Evolutionary conservation across 2,888 invertebrate species (phyloP), one percentile per base, ranked within the genome.

Genomic region (Chrysina gloriosa): DNA sequence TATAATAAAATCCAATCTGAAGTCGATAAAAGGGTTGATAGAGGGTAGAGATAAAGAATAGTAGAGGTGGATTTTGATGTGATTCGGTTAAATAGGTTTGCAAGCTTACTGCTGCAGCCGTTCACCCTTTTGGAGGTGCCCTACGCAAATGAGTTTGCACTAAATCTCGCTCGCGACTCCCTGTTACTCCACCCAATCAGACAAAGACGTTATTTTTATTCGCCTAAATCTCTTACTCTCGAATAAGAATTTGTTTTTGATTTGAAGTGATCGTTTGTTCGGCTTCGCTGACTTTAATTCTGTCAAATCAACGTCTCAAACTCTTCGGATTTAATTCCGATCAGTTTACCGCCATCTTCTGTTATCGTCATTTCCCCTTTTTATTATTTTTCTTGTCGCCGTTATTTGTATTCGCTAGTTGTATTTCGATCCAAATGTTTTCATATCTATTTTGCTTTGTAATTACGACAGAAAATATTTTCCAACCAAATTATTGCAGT

Each of bases 1-100:
- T 73, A 75, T 76, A 76, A 76, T 76, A 76, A 76, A 76, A 75
- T 75, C 72, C 73, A 75, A 76, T 76, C 72, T 72, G 73, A 70
- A 73, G 75, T 65, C 75, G 71, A 75, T 76, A 75, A 75, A 75
- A 74, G 74, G 75, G 71, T 74, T 75, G 76, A 75, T 75, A 71
- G 72, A 76, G 73, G 72, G 72, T 70, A 73, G 69, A 74, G 73
- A 75, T 74, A 74, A 73, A 71, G 54, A 31, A 56, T 52, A 29
- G 31, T 39, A 65, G 64, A 36, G 63, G 56, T 65, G 50, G 64
- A 50, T 63, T 67, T 68, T 66, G 73, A 73, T 73, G 72, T 71
- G 74, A 75, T 75, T 73, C 70, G 72, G 69, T 75, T 74, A 75
- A 75, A 75, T 75, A 74, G 74, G 71, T 71, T 66, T 63, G 67